These are phyloP conservation scores for Periphyllus acericola DNA, from an alignment of 2,888 invertebrate species.

Conservation along the genomic window DNA sequence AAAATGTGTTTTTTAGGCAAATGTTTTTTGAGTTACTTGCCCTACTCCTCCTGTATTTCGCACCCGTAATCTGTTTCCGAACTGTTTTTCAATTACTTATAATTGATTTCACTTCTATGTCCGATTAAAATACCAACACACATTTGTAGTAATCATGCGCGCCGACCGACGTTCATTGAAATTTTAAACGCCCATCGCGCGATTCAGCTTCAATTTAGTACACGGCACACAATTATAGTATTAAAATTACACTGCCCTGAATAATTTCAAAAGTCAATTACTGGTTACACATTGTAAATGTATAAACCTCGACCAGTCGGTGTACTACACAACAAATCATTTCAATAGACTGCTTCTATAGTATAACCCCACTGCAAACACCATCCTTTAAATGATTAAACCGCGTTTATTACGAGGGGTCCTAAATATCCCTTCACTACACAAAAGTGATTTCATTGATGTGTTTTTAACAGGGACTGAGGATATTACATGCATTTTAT, in stretches of 20 bases:
- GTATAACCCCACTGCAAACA: constrained; percentile 33
- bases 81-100: too few species aligned
- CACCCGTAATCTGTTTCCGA: neutral
- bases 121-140: neutral
- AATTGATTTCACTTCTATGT: neutral
- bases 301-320: constrained; percentile 2
- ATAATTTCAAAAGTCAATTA: constrained; percentile 30
- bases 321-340: constrained; percentile 12
- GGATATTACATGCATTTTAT: neutral
- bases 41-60: neutral
- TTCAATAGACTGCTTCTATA: neutral
- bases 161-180: too few species aligned
- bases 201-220: neutral
- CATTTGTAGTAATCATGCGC: too few species aligned
- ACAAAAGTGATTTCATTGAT: constrained; percentile 36
- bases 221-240: neutral
- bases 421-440: constrained; percentile 39
- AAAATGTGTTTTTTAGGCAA: neutral
- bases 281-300: constrained; percentile 35
- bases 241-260: neutral
- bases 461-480: constrained; percentile 32
- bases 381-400: constrained; percentile 53
- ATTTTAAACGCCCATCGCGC: too few species aligned
- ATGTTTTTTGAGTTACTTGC: neutral
- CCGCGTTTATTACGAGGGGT: constrained; percentile 50